These are phyloP conservation scores for Smittia aterrima DNA, from an alignment of 2,888 invertebrate species.

Conservation along the genomic window DNA sequence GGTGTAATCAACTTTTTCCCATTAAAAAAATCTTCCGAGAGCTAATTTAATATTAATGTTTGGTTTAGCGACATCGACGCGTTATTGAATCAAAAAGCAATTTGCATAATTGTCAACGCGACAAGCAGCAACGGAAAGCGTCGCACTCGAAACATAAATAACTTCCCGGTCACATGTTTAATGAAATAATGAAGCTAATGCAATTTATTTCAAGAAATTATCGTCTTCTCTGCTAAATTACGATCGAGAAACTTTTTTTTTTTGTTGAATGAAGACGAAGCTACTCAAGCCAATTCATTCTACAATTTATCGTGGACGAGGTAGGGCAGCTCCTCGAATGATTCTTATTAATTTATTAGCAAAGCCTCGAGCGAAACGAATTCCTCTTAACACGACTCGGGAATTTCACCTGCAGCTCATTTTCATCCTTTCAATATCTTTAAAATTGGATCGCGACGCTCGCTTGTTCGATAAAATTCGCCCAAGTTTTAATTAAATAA, in stretches of 20 bases:
- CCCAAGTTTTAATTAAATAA: conserved; percentile 18
- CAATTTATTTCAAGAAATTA: too few relatives aligned
- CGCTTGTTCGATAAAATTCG: background rate
- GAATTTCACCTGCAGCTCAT: conserved; percentile 14
- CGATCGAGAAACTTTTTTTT: background rate
- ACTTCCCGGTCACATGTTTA: background rate
- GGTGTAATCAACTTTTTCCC: conserved; percentile 28
- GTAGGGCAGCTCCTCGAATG: background rate
- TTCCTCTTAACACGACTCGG: background rate
- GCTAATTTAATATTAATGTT: background rate
- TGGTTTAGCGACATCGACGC: background rate
- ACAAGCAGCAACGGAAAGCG: background rate
- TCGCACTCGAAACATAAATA: background rate
- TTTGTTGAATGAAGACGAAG: background rate
- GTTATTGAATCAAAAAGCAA: background rate
- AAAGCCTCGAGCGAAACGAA: background rate
- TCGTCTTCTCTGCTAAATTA: conserved; percentile 23
- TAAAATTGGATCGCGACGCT: background rate
- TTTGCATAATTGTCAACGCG: conserved; percentile 31
- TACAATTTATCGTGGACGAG: conserved; percentile 4
- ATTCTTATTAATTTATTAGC: conserved; percentile 11
- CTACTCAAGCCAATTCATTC: conserved; percentile 1
- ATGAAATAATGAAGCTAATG: background rate
- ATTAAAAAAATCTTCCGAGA: background rate
- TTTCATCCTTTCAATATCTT: background rate